Conservation (phyloP, 1,140 invertebrate genomes). For the Lerema accius region DNA sequence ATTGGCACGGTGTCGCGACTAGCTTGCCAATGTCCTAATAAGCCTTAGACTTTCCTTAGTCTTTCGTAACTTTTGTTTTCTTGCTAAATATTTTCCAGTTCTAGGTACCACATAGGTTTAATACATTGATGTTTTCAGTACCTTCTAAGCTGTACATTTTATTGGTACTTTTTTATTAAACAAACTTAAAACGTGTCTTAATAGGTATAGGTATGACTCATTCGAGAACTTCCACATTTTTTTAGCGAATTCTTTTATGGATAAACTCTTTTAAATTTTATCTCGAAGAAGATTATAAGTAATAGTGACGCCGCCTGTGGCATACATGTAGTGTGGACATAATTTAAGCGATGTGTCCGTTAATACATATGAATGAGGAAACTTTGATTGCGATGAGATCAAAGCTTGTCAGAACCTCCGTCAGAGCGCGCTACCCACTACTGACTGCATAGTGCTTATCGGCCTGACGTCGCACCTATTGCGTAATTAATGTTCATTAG, state of each 20-base stretch:
- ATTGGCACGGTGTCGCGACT: conserved; percentile 11
- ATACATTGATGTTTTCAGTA: too few relatives aligned
- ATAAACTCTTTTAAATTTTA: too few relatives aligned
- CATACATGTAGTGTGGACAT: conserved; percentile 11
- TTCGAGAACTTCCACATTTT: too few relatives aligned
- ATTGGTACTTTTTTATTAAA: too few relatives aligned
- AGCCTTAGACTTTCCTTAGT: conserved; percentile 18
- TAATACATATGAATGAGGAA: conserved; percentile 65
- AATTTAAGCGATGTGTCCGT: conserved; percentile 42
- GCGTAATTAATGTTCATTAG: too few relatives aligned
- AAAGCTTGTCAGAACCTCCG: conserved; percentile 1
- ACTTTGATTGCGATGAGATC: conserved; percentile 54
- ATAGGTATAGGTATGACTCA: too few relatives aligned
- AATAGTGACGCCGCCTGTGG: too few relatives aligned
- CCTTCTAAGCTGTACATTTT: too few relatives aligned
- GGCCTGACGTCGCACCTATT: too few relatives aligned
- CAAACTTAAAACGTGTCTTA: too few relatives aligned
- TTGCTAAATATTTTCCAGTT: conserved; percentile 18
- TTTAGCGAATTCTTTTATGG: too few relatives aligned
- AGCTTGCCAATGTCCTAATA: conserved; percentile 33
- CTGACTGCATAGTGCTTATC: conserved; percentile 12
- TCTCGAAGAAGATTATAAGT: too few relatives aligned
- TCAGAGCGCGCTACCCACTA: not conserved
- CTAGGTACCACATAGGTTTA: not conserved
- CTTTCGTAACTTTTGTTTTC: conserved; percentile 22